phyloP scores from a whole-genome alignment of 1,140 invertebrate species.

The Drosophila biarmipes region DNA sequence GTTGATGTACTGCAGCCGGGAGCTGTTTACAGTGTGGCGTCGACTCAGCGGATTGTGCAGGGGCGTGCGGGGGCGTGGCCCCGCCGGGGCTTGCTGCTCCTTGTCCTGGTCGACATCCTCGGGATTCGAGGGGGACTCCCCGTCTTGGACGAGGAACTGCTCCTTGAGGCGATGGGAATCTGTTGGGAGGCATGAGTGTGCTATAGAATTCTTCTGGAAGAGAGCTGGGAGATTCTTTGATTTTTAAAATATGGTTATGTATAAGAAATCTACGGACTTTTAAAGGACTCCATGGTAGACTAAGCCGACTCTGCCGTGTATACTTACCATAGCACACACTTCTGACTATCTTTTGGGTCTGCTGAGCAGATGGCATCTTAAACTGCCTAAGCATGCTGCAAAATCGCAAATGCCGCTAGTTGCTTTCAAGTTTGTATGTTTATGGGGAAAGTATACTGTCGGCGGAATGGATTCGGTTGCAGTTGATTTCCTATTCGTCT shows the following conservation, averaged over 20 bases:
- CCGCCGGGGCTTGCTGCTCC: neutral
- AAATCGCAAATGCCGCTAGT: neutral
- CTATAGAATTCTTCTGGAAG: no score
- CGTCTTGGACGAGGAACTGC: neutral
- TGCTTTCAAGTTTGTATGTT: neutral
- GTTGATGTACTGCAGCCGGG: conserved; percentile 51
- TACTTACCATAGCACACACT: neutral
- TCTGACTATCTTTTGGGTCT: neutral
- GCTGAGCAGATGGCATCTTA: neutral
- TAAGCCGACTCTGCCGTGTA: no score
- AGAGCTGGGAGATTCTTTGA: no score
- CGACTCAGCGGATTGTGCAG: conserved; percentile 48
- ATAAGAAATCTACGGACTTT: no score
- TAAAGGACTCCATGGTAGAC: no score
- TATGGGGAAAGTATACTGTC: neutral
- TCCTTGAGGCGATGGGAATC: conserved; percentile 1
- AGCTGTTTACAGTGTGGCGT: conserved; percentile 44
- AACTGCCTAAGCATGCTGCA: neutral
- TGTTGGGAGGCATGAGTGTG: neutral
- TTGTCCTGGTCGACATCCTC: neutral
- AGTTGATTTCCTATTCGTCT: conserved; percentile 20
- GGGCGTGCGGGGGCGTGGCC: neutral
- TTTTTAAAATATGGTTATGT: no score
- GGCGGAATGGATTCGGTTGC: conserved; percentile 17
- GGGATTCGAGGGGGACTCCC: neutral